Evolutionary conservation across 1,140 invertebrate genomes (phyloP).

Genomic region (Vanessa tameamea): DNA sequence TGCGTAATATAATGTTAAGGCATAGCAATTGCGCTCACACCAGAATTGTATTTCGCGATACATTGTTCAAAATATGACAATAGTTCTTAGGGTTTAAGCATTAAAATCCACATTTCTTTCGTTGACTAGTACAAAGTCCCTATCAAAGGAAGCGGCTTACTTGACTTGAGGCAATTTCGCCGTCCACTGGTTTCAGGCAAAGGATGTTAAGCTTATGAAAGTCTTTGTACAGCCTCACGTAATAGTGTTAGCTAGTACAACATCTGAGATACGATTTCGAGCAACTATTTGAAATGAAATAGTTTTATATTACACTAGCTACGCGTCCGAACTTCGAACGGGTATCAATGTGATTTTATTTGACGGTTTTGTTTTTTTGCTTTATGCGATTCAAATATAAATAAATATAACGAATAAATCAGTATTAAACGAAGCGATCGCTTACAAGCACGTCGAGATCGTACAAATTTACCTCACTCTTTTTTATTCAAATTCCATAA

Average conservation of each 20-base stretch:
- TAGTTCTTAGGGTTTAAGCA: conserved; percentile 19
- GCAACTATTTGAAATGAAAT: conserved; percentile 9
- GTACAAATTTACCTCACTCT: too few species aligned
- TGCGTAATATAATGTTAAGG: not conserved
- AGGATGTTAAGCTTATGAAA: conserved; percentile 52
- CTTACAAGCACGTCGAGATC: too few species aligned
- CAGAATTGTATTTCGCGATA: not conserved
- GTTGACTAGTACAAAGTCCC: conserved; percentile 46
- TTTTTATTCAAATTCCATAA: too few species aligned
- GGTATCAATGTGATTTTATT: too few species aligned
- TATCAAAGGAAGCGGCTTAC: conserved; percentile 75
- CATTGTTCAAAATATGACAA: conserved; percentile 1
- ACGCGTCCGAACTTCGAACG: too few species aligned
- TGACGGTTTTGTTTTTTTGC: too few species aligned
- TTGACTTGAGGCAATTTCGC: conserved; percentile 73
- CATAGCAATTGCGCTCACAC: not conserved
- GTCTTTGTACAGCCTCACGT: conserved; percentile 53
- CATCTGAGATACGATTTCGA: conserved; percentile 24
- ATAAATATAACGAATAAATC: too few species aligned
- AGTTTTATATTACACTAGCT: not conserved
- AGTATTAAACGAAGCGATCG: too few species aligned
- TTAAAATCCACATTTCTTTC: conserved; percentile 37
- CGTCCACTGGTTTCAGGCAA: conserved; percentile 67
- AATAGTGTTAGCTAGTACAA: conserved; percentile 34
- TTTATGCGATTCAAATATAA: too few species aligned